Evolutionary conservation across 2,113 vertebrate species (phyloP).

Genomic region (Burhinus bistriatus): DNA sequence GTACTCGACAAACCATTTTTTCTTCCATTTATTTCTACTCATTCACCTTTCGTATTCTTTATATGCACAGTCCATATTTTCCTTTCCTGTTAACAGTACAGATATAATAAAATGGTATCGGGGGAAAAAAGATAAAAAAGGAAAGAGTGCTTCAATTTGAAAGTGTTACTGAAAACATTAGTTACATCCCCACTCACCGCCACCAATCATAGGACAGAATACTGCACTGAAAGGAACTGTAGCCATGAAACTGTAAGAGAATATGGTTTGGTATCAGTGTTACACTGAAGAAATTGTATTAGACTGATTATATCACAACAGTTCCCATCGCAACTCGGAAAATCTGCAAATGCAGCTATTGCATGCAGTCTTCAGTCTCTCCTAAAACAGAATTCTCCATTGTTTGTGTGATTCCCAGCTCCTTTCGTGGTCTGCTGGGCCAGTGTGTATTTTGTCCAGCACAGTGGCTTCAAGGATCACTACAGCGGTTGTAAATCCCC

Average conservation of each 20-base stretch:
- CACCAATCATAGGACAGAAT: not conserved
- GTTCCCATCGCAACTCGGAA: not conserved
- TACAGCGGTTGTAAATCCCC: not conserved
- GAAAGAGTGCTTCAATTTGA: not conserved
- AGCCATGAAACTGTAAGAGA: not conserved
- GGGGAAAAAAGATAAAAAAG: fast-evolving
- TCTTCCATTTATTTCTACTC: not conserved
- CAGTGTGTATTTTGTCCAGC: not conserved
- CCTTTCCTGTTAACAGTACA: not conserved
- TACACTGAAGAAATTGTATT: not conserved
- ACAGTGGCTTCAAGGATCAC: not conserved
- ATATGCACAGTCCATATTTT: not conserved
- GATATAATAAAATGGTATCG: not conserved
- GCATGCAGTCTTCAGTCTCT: not conserved
- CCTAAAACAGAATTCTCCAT: not conserved
- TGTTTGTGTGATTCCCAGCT: not conserved
- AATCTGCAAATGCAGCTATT: not conserved
- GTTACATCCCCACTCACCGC: no score
- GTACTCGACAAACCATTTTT: not conserved
- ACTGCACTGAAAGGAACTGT: not conserved
- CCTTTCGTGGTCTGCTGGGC: not conserved
- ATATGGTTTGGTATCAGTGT: not conserved
- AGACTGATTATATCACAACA: not conserved
- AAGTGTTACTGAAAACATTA: not conserved
- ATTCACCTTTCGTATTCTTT: not conserved